Percentiles rank a stretch among this genome's conserved stretches.
Evolutionary conservation across 2,888 invertebrate species (phyloP).

Genomic region (Drosophila crucigera): DNA sequence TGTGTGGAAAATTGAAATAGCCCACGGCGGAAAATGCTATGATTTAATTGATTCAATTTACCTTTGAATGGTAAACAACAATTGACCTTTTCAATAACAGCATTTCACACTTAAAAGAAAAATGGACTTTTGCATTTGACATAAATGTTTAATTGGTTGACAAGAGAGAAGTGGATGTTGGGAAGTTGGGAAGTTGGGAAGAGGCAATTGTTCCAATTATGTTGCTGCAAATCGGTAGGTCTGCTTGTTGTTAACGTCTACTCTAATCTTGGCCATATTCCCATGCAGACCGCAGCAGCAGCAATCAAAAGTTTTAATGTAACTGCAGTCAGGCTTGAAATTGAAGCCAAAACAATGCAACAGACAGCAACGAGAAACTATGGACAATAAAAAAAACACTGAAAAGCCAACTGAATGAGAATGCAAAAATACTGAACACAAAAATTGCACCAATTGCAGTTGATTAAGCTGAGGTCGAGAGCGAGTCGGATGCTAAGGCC

Average conservation of each 20-base stretch:
- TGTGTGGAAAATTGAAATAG: conserved; percentile 20
- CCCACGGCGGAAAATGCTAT: conserved; percentile 17
- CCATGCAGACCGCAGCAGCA: conserved; percentile 53
- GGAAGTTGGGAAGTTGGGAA: not conserved
- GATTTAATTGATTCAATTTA: conserved; percentile 34
- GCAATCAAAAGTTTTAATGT: conserved; percentile 77
- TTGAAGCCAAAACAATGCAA: conserved; percentile 65
- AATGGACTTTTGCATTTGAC: not conserved
- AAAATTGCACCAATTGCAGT: conserved; percentile 76
- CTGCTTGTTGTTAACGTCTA: conserved; percentile 25
- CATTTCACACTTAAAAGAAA: conserved; percentile 6
- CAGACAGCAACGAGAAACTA: conserved; percentile 35
- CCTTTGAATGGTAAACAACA: conserved; percentile 12
- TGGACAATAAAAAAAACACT: conserved; percentile 18
- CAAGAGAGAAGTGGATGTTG: not conserved
- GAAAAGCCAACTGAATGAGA: conserved; percentile 49
- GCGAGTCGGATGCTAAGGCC: conserved; percentile 9
- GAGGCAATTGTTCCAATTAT: conserved; percentile 23
- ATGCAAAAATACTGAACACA: conserved; percentile 69
- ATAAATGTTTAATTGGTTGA: conserved; percentile 3
- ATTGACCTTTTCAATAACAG: not conserved
- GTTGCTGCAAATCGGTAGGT: not conserved
- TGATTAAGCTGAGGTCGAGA: conserved; percentile 66
- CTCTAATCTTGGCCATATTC: conserved; percentile 47
- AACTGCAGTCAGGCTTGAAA: conserved; percentile 73